phyloP scores from a whole-genome alignment of 2,797 vertebrate genomes.

The Gouania willdenowi region DNA sequence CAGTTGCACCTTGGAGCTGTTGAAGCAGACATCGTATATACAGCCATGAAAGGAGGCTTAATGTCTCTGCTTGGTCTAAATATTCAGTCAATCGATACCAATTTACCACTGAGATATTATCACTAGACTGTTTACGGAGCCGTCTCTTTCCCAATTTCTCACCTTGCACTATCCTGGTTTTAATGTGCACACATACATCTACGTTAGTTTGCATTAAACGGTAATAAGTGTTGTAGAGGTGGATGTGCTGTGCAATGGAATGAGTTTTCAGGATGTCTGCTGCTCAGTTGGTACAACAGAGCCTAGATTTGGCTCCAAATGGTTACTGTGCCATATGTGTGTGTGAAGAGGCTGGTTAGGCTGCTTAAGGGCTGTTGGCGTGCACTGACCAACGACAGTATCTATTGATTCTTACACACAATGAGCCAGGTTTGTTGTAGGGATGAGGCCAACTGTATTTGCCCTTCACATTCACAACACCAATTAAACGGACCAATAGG shows the following conservation, averaged over 20 bases:
- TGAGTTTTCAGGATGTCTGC: slow-evolving; percentile 28
- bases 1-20: slow-evolving; percentile 48
- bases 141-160: slow-evolving; percentile 46
- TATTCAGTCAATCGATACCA: slow-evolving; percentile 73
- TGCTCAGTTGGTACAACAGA: slow-evolving; percentile 17
- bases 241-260: slow-evolving; percentile 58
- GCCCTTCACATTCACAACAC: slow-evolving; percentile 31
- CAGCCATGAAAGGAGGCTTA: slow-evolving; percentile 52
- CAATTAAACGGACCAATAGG: slow-evolving; percentile 35
- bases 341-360: slow-evolving; percentile 31
- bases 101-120: slow-evolving; percentile 72
- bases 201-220: slow-evolving; percentile 61
- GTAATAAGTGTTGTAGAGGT: slow-evolving; percentile 52
- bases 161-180: slow-evolving; percentile 15
- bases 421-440: slow-evolving; percentile 41
- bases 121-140: slow-evolving; percentile 63
- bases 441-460: slow-evolving; percentile 35
- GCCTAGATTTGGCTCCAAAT: slow-evolving; percentile 55
- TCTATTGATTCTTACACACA: slow-evolving; percentile 37
- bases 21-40: slow-evolving; percentile 46
- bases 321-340: slow-evolving; percentile 36
- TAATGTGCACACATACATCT: slow-evolving; percentile 60
- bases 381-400: slow-evolving; percentile 7
- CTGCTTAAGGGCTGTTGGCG: slow-evolving; percentile 27
- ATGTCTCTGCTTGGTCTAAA: slow-evolving; percentile 61